Evolutionary conservation across 2,888 invertebrate species (phyloP).

Genomic region (Eilema griseolum): DNA sequence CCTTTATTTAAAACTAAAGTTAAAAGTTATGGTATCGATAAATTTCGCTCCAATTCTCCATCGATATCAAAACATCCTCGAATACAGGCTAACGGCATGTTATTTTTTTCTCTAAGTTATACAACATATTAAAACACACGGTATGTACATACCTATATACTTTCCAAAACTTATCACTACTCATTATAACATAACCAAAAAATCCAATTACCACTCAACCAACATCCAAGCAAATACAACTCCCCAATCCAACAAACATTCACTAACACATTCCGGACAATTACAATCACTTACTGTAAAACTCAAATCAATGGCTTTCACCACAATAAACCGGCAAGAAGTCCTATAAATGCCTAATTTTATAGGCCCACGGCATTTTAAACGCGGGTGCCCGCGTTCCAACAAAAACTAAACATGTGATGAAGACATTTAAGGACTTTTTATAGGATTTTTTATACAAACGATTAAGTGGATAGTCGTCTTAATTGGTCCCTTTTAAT

Average conservation of each 20-base stretch:
- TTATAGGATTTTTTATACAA: conserved; percentile 63
- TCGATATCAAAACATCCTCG: no score
- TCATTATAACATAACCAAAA: not conserved
- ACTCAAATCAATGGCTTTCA: conserved; percentile 16
- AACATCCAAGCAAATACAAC: not conserved
- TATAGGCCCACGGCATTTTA: conserved; percentile 42
- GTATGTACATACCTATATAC: no score
- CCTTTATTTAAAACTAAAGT: no score
- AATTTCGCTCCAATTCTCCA: no score
- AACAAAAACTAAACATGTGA: conserved; percentile 57
- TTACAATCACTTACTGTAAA: conserved; percentile 2
- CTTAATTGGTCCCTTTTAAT: conserved; percentile 75
- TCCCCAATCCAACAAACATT: not conserved
- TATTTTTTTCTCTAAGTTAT: no score
- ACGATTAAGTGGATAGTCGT: conserved; percentile 71
- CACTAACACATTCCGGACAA: conserved; percentile 7
- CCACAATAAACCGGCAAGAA: conserved; percentile 22
- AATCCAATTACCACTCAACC: not conserved
- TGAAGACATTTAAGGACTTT: conserved; percentile 53
- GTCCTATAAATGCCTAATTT: conserved; percentile 40
- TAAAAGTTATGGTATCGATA: no score
- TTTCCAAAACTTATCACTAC: no score
- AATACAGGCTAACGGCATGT: no score
- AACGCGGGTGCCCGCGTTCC: conserved; percentile 43
- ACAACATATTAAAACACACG: no score